Percentiles rank a stretch among this genome's conserved stretches.
Evolutionary conservation across 1,140 invertebrate species (phyloP).

Genomic region (Nephila pilipes): DNA sequence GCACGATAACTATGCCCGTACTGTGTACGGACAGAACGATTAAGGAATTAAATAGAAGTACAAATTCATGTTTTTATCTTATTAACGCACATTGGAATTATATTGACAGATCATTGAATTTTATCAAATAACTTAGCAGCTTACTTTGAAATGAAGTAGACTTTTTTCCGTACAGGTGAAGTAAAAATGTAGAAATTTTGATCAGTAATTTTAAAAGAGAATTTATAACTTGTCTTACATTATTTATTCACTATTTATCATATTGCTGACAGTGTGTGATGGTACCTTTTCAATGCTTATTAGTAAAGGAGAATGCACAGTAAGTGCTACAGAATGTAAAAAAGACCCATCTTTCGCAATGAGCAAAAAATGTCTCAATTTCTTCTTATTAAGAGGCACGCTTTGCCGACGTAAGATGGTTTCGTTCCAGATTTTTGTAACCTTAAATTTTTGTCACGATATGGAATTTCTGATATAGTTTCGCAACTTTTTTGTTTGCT

Average conservation of each 20-base stretch:
- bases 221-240: neutral
- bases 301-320: neutral
- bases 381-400: neutral
- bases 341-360: neutral
- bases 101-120: too few relatives aligned
- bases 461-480: neutral
- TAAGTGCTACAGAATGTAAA: neutral
- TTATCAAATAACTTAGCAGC: neutral
- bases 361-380: neutral
- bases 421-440: neutral
- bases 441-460: conserved; percentile 9
- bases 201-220: neutral
- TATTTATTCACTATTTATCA: neutral
- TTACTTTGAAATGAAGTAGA: neutral
- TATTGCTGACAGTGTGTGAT: neutral
- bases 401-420: neutral
- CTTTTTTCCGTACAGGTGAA: neutral
- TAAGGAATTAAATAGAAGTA: too few relatives aligned
- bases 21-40: too few relatives aligned
- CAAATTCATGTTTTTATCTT: too few relatives aligned
- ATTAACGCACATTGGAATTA: too few relatives aligned
- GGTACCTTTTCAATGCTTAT: neutral
- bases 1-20: too few relatives aligned
- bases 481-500: neutral
- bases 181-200: neutral